phyloP scores from a whole-genome alignment of 2,888 invertebrate species.

The Lasioglossum leucozonium region DNA sequence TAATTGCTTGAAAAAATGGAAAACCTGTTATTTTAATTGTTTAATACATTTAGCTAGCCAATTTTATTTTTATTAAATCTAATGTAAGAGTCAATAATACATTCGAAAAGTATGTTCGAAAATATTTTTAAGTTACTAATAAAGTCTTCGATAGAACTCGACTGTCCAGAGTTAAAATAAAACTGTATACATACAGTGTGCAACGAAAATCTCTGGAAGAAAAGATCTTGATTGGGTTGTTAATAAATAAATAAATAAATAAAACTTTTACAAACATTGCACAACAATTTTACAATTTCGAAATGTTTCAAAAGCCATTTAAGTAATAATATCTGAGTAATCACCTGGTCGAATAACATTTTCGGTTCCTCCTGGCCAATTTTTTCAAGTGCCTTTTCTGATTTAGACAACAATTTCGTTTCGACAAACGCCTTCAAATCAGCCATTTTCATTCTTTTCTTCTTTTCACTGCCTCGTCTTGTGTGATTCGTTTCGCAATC shows the following conservation, averaged over 20 bases:
- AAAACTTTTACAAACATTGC: not conserved
- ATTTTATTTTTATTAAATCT: too few relatives aligned
- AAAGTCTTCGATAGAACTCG: not conserved
- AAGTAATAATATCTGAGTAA: constrained; percentile 7
- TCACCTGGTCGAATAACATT: constrained; percentile 86
- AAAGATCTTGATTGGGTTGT: not conserved
- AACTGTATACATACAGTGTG: not conserved
- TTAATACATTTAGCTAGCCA: too few relatives aligned
- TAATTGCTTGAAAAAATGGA: too few relatives aligned
- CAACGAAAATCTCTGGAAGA: not conserved
- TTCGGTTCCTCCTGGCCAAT: constrained; percentile 92
- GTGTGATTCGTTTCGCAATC: constrained; percentile 85
- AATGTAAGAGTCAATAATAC: not conserved
- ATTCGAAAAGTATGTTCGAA: not conserved
- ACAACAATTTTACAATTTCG: not conserved
- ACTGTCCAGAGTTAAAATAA: not conserved
- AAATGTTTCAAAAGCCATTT: not conserved
- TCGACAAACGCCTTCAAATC: constrained; percentile 96
- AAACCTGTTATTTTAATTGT: too few relatives aligned
- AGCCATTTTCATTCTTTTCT: constrained; percentile 95
- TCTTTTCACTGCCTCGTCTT: constrained; percentile 93
- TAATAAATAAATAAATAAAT: not conserved
- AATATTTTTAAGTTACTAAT: not conserved
- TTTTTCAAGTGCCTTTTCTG: constrained; percentile 95
- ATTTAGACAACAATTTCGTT: constrained; percentile 95